These are phyloP conservation scores for Pocillopora grandis DNA, from an alignment of 92 coral and sea anemone genomes.

Conservation along the genomic window DNA sequence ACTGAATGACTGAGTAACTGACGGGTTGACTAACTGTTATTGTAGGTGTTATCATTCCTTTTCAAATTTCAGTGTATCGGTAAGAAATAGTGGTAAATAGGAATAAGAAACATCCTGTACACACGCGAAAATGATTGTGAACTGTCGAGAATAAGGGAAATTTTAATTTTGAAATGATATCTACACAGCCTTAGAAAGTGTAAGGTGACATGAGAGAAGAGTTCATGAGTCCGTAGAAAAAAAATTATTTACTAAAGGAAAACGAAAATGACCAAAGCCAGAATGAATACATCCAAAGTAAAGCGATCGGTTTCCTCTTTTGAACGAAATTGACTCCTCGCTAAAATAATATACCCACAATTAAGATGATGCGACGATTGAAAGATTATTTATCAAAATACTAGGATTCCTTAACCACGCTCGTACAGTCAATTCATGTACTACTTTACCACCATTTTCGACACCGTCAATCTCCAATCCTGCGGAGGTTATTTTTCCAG, in stretches of 20 bases:
- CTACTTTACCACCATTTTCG: background rate
- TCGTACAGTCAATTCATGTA: background rate
- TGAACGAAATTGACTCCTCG: too few relatives aligned
- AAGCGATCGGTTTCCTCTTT: too few relatives aligned
- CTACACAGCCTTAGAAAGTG: background rate
- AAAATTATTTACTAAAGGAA: background rate
- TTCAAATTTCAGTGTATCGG: background rate
- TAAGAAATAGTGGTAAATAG: slow-evolving; percentile 22
- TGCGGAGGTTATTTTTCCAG: background rate
- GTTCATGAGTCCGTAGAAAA: background rate
- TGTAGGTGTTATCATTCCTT: background rate
- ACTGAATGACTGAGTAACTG: background rate
- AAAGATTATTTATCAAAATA: too few relatives aligned
- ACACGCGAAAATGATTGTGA: slow-evolving; percentile 9
- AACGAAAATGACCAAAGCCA: background rate
- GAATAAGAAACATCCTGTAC: background rate
- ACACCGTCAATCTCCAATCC: background rate
- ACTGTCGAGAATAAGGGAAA: background rate
- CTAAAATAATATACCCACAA: too few relatives aligned
- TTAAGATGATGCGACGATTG: too few relatives aligned
- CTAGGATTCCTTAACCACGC: slow-evolving; percentile 10
- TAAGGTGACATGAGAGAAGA: background rate
- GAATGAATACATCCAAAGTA: too few relatives aligned
- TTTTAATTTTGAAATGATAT: too few relatives aligned
- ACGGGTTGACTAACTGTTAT: background rate